Evolutionary conservation across 2,797 vertebrate genomes (phyloP).

Genomic region (Tolypeutes matacus): DNA sequence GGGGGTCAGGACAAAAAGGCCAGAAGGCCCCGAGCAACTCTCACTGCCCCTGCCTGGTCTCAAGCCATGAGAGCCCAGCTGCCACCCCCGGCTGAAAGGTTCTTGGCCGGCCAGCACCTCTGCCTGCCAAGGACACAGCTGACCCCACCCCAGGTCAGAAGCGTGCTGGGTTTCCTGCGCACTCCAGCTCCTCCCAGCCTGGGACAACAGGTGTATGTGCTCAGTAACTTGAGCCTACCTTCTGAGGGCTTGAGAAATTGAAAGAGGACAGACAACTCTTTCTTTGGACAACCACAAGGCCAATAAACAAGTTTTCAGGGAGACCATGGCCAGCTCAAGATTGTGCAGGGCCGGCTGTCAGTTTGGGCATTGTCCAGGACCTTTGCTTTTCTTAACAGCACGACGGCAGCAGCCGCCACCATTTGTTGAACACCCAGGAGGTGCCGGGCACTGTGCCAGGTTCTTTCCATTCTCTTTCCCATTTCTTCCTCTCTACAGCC

Average conservation of each 20-base stretch:
- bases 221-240: slow-evolving; percentile 76
- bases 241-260: slow-evolving; percentile 69
- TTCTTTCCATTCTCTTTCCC: background rate
- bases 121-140: slow-evolving; percentile 66
- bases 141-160: slow-evolving; percentile 77
- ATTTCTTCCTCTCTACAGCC: background rate
- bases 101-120: background rate
- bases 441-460: background rate
- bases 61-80: background rate
- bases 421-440: background rate
- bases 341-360: slow-evolving; percentile 51
- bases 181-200: background rate
- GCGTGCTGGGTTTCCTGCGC: background rate
- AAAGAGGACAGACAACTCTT: slow-evolving; percentile 83
- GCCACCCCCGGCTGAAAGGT: background rate
- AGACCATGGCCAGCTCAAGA: slow-evolving; percentile 68
- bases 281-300: slow-evolving; percentile 77
- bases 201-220: slow-evolving; percentile 73
- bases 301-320: slow-evolving; percentile 84
- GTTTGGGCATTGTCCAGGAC: background rate
- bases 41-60: background rate
- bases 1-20: background rate
- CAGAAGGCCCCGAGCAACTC: background rate
- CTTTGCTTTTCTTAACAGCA: slow-evolving; percentile 23
- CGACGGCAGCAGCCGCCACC: background rate